Evolutionary conservation across 1,140 invertebrate species (phyloP), one percentile per base, ranked within the genome.

Genomic region (Metopolophium dirhodum): DNA sequence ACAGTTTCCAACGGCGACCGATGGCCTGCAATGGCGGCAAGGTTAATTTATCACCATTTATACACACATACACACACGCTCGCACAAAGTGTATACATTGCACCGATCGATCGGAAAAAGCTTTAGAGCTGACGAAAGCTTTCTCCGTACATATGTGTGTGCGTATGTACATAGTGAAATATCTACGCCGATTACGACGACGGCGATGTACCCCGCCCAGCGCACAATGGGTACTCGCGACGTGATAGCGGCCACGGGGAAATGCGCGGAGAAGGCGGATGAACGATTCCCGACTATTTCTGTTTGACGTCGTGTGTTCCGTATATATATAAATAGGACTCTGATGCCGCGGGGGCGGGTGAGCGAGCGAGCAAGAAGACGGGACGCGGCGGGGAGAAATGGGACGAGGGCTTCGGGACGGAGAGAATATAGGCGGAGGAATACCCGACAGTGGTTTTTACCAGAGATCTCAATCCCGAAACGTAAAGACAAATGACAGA

Each of bases 21-120:
- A 92, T 51, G 91, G 68, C 68, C 91, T 77, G 41, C 90, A 91
- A 91, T 77, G 57, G 90, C 45, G 91, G 91, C 22, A 11, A 54
- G 49, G 91, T 93, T 93, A 93, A 93, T 93, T 93, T 93, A 93
- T 93, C 91, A 93, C 91, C 91, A 30, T 86, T 54, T 93, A 86
- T 45, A 14, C 47, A 83, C 89, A 30, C 35, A 45, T 23, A 49
- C n/a, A 51, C n/a, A 51, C 57, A 35, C n/a, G 51, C 20, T 57
- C 89, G 68, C 7, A 90, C 35, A 90, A n/a, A 90, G 49, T 54
- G 30, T 89, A 89, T 89, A 54, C 87, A 54, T n/a, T 87, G 26
- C 89, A 45, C 7, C 91, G 77, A 92, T 92, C 91, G 91, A 93
- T 93, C 91, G 91, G 91, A 86, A 93, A 93, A 93, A 86, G 91